Conservation (phyloP, 2,888 invertebrate genomes). For the Drosophila leonis region DNA sequence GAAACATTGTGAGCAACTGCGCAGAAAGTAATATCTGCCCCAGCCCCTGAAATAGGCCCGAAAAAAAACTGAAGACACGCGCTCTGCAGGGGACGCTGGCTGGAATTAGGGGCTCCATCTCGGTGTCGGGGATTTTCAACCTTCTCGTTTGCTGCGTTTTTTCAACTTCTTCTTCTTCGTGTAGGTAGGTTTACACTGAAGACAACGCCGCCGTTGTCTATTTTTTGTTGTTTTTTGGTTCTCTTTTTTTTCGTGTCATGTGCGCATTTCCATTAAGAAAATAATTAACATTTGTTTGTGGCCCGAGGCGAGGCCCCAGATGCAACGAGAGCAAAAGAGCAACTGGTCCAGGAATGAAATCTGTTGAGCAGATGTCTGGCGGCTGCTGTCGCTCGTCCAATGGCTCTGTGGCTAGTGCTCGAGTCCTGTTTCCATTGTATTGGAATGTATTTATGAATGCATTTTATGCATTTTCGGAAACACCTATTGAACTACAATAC, state of each 20-base stretch:
- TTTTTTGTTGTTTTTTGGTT: conserved; percentile 30
- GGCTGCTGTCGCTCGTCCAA: conserved; percentile 39
- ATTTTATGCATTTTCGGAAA: conserved; percentile 73
- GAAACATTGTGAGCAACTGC: conserved; percentile 61
- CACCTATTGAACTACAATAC: conserved; percentile 60
- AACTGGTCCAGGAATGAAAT: conserved; percentile 61
- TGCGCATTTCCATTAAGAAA: conserved; percentile 79
- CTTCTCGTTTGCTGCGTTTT: conserved; percentile 13
- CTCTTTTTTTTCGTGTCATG: conserved; percentile 60
- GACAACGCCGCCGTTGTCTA: conserved; percentile 57
- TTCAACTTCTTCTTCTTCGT: conserved; percentile 31
- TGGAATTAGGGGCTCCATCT: conserved; percentile 20
- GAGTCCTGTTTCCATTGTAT: conserved; percentile 33
- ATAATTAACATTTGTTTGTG: conserved; percentile 75
- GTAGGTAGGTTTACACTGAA: conserved; percentile 64
- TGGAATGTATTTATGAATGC: conserved; percentile 59
- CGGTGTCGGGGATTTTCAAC: conserved; percentile 32
- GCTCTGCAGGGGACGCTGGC: conserved; percentile 63
- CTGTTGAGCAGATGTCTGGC: conserved; percentile 77
- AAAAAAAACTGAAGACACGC: conserved; percentile 68
- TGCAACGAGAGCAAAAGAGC: conserved; percentile 23
- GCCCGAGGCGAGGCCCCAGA: conserved; percentile 22
- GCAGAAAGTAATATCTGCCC: conserved; percentile 39
- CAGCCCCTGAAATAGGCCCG: conserved; percentile 31
- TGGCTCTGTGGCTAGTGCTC: conserved; percentile 26